Evolutionary conservation across 1,140 invertebrate genomes (phyloP), one percentile per base, ranked within the genome.

Genomic region (Probaryconus sp.): DNA sequence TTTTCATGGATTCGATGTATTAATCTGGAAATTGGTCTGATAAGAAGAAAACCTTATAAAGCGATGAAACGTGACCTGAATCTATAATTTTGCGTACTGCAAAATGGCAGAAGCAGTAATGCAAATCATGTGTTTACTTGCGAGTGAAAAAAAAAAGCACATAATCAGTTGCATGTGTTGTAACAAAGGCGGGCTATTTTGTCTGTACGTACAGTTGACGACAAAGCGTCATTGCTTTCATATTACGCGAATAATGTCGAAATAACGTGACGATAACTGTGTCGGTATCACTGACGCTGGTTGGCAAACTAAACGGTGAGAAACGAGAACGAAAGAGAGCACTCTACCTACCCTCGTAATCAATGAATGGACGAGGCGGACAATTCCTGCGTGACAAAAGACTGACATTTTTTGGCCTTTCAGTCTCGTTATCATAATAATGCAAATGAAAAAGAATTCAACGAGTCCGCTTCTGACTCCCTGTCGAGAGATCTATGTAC

Each of bases 381-480:
- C 82, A 85, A 86, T 85, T 82, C 81, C 79, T 84, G 81, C 81
- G 81, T 83, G 79, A 85, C 84, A 86, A 85, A 85, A 85, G 83
- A 76, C 80, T 77, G 78, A 80, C 80, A 82, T 83, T 85, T 84
- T 81, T 83, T 80, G 77, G 79, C 81, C 81, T 85, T 81, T 83
- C 84, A 85, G 83, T 85, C 80, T 85, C 84, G 85, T 86, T 86
- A 85, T 80, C 78, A 81, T 86, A 85, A 85, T 86, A 85, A 86
- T 85, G 82, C 80, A 83, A 84, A 83, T 86, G 80, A 85, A 85
- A 86, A 81, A 79, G 78, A 84, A 85, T 85, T 85, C 79, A 76
- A 71, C 28, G 76, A 68, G 63, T 75, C 71, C 64, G 71, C 63
- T 67, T 74, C 63, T 68, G 51, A 73, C 70, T 73, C 71, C 71